These are phyloP conservation scores for Cyclina sinensis DNA, from an alignment of 1,140 invertebrate genomes.

Conservation along the genomic window DNA sequence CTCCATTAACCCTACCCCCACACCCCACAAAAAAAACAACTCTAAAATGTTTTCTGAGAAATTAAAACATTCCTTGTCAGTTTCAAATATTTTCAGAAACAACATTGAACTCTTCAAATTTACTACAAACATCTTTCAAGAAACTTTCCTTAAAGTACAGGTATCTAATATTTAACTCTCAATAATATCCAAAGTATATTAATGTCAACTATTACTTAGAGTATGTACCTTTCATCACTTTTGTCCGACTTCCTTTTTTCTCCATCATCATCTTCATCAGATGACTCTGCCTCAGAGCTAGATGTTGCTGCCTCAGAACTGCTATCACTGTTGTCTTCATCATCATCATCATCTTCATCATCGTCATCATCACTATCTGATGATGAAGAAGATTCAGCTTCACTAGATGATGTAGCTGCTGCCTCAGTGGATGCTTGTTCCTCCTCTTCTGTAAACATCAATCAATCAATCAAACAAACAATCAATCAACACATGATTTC, in stretches of 20 bases:
- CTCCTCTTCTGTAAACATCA: slow-evolving; percentile 62
- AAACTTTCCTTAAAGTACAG: no score
- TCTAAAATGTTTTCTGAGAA: no score
- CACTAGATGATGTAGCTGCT: slow-evolving; percentile 36
- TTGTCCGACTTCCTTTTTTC: slow-evolving; percentile 62
- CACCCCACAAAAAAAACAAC: no score
- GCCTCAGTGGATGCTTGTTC: slow-evolving; percentile 47
- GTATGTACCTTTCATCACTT: slow-evolving; percentile 38
- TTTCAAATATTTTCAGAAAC: no score
- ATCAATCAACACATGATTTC: neutral
- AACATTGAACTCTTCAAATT: no score
- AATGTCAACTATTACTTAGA: no score
- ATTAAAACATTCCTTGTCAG: no score
- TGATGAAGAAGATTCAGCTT: slow-evolving; percentile 39
- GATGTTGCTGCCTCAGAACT: slow-evolving; percentile 67
- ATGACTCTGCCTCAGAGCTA: slow-evolving; percentile 59
- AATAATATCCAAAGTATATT: no score
- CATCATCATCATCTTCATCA: slow-evolving; percentile 74
- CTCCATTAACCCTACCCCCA: no score
- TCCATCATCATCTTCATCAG: slow-evolving; percentile 75
- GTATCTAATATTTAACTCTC: no score
- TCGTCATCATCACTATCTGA: slow-evolving; percentile 39
- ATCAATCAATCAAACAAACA: no score
- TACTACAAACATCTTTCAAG: no score
- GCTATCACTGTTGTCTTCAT: slow-evolving; percentile 69